phyloP scores from a whole-genome alignment of 2,888 invertebrate genomes.

The Opisthograptis luteolata region DNA sequence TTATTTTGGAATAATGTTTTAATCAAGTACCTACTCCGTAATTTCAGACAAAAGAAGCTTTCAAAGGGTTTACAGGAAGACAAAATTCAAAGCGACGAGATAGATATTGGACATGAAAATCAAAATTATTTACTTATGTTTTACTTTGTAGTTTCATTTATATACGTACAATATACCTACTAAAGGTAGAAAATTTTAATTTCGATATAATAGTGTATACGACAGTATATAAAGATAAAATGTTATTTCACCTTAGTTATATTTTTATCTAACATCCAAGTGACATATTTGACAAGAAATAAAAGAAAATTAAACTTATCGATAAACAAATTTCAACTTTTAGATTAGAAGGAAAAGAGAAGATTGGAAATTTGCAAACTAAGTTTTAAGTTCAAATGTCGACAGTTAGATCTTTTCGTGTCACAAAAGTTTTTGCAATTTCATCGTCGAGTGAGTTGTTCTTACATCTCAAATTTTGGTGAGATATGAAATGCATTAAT shows the following conservation, averaged over 20 bases:
- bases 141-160: background rate
- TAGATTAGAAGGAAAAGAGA: slow-evolving; percentile 3
- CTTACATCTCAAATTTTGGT: slow-evolving; percentile 8
- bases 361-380: slow-evolving; percentile 15
- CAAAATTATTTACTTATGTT: background rate
- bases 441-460: slow-evolving; percentile 4
- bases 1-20: slow-evolving; percentile 1
- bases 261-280: too few species aligned
- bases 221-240: too few species aligned
- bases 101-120: slow-evolving; percentile 1
- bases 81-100: slow-evolving; percentile 9
- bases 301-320: background rate
- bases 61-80: slow-evolving; percentile 1
- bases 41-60: slow-evolving; percentile 4
- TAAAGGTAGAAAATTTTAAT: too few species aligned
- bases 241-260: too few species aligned
- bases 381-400: slow-evolving; percentile 11
- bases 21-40: background rate
- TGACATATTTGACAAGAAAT: background rate
- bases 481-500: background rate
- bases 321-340: background rate
- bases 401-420: slow-evolving; percentile 7
- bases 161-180: too few species aligned
- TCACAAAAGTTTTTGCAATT: slow-evolving; percentile 19
- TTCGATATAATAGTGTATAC: too few species aligned